Conservation (phyloP, 2,113 vertebrate genomes). For the Muntiacus reevesi region DNA sequence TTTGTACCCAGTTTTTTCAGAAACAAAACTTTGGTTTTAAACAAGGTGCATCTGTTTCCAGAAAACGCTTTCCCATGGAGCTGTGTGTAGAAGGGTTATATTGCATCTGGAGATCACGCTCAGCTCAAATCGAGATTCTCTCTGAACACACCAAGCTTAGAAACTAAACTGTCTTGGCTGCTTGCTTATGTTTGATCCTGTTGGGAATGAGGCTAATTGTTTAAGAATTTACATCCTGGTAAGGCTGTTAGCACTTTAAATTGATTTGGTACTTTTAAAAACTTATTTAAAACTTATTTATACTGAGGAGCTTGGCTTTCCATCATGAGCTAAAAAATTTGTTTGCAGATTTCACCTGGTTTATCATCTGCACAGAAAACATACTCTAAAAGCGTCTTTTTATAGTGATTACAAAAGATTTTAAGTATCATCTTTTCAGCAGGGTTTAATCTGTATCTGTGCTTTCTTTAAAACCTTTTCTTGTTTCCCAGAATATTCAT, state of each 20-base stretch:
- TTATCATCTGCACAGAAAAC: not conserved
- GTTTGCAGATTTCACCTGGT: not conserved
- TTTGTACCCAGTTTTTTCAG: slow-evolving; percentile 22
- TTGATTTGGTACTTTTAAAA: slow-evolving; percentile 41
- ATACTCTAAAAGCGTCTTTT: not conserved
- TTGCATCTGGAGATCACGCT: slow-evolving; percentile 43
- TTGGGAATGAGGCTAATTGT: slow-evolving; percentile 54
- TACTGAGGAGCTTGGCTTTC: not conserved
- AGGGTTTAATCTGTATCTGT: not conserved
- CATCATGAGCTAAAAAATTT: not conserved
- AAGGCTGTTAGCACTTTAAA: slow-evolving; percentile 45
- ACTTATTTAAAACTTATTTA: not conserved
- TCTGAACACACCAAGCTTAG: slow-evolving; percentile 44
- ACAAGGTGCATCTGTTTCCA: slow-evolving; percentile 56
- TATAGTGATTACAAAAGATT: not conserved
- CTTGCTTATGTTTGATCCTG: slow-evolving; percentile 49
- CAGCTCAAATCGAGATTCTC: slow-evolving; percentile 7
- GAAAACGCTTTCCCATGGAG: slow-evolving; percentile 12
- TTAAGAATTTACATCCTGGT: slow-evolving; percentile 46
- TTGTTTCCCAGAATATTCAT: not conserved
- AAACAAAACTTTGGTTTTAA: slow-evolving; percentile 52
- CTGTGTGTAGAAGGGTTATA: not conserved
- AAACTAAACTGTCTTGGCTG: slow-evolving; percentile 26
- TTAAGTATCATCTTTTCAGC: not conserved
- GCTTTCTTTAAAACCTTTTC: not conserved